These are phyloP conservation scores for Lateolabrax maculatus DNA, from an alignment of 2,797 vertebrate species.

Conservation along the genomic window DNA sequence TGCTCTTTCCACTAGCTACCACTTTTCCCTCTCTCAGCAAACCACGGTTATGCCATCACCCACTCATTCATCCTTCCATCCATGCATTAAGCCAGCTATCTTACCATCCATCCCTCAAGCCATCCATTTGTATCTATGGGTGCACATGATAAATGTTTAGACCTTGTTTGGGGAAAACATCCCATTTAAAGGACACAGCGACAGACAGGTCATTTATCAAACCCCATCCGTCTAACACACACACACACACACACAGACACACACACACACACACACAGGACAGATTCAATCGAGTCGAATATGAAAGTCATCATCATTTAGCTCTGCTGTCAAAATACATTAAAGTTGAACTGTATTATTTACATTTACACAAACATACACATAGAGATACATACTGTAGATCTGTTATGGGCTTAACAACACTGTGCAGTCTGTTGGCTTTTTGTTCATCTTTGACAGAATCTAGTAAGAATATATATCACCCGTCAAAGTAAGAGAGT, in stretches of 20 bases:
- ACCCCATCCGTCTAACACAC: constrained; percentile 27
- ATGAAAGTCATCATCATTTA: constrained; percentile 69
- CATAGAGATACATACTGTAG: neutral
- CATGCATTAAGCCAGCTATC: constrained; percentile 68
- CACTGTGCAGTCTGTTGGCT: neutral
- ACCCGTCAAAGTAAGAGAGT: neutral
- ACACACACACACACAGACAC: constrained; percentile 30
- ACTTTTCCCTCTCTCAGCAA: constrained; percentile 31
- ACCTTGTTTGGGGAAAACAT: constrained; percentile 83
- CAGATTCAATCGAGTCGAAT: constrained; percentile 53
- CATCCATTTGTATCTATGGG: constrained; percentile 71
- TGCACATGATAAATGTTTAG: constrained; percentile 81
- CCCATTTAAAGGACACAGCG: constrained; percentile 80
- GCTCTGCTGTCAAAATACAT: constrained; percentile 58
- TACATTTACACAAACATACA: constrained; percentile 33
- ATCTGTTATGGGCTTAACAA: neutral
- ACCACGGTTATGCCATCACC: constrained; percentile 26
- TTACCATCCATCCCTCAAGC: constrained; percentile 70
- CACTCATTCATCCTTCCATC: constrained; percentile 54
- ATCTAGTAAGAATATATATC: constrained; percentile 6
- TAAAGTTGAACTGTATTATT: constrained; percentile 33
- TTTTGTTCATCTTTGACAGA: neutral
- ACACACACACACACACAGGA: constrained; percentile 4
- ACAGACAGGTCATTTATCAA: constrained; percentile 79
- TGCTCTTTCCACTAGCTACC: neutral